phyloP scores from a whole-genome alignment of 2,113 vertebrate genomes.

The Chloroceryle aenea region DNA sequence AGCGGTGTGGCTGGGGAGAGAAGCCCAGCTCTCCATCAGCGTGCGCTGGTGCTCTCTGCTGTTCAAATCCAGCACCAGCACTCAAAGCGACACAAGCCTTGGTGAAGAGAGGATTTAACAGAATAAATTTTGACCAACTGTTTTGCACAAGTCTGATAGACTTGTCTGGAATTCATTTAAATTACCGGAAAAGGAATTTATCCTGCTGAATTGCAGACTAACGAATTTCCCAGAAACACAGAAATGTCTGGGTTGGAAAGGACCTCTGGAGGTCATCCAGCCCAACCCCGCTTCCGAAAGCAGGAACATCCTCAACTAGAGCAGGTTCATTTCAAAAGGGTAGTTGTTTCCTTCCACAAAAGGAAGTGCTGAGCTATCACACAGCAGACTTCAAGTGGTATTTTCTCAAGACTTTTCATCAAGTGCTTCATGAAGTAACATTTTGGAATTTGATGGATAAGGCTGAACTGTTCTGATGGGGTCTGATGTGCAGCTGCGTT shows the following conservation, averaged over 20 bases:
- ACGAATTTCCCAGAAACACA: neutral
- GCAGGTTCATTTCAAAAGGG: neutral
- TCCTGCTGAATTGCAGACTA: neutral
- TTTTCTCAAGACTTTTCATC: neutral
- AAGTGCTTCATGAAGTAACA: neutral
- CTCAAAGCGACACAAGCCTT: too few relatives aligned
- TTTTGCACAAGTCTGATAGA: neutral
- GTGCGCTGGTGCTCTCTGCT: conserved; percentile 54
- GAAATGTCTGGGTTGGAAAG: too few relatives aligned
- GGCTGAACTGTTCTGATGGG: rapidly evolving
- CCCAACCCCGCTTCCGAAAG: too few relatives aligned
- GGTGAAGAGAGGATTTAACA: neutral
- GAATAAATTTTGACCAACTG: neutral
- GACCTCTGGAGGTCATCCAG: too few relatives aligned
- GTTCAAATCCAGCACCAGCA: neutral
- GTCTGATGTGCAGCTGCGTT: neutral
- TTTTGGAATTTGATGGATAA: neutral
- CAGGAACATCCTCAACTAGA: too few relatives aligned
- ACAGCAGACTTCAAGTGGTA: neutral
- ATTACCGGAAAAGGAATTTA: neutral
- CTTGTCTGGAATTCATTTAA: neutral
- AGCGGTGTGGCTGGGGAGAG: rapidly evolving
- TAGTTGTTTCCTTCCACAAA: neutral
- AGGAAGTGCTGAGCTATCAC: neutral
- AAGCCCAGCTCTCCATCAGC: neutral